phyloP scores from a whole-genome alignment of 2,888 invertebrate genomes.

The Hypomecis atomaria region DNA sequence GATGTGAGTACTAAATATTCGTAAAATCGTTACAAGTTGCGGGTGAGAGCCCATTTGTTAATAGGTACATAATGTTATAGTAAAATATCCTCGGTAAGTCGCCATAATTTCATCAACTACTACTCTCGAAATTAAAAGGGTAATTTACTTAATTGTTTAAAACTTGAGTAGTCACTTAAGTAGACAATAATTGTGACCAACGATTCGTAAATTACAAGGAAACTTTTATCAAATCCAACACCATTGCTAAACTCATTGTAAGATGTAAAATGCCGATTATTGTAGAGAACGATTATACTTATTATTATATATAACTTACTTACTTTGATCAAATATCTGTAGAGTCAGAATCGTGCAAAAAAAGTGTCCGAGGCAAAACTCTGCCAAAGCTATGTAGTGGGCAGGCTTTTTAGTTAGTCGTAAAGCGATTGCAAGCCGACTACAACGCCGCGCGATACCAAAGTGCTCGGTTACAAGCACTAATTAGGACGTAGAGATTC shows the following conservation, averaged over 20 bases:
- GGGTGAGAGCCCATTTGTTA: conserved; percentile 12
- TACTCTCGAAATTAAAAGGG: conserved; percentile 15
- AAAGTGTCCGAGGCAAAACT: too few species aligned
- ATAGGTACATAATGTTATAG: background rate
- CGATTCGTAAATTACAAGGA: conserved; percentile 13
- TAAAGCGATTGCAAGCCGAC: too few species aligned
- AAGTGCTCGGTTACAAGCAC: too few species aligned
- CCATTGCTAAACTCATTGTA: conserved; percentile 5
- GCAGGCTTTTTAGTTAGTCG: too few species aligned
- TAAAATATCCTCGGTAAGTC: conserved; percentile 6
- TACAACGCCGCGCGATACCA: too few species aligned
- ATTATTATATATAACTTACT: too few species aligned
- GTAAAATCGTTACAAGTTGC: conserved; percentile 8
- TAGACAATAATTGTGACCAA: conserved; percentile 31
- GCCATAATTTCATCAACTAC: background rate
- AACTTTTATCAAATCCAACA: conserved; percentile 15
- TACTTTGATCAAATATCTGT: too few species aligned
- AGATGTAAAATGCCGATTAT: background rate
- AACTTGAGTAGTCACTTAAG: conserved; percentile 34
- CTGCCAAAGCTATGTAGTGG: too few species aligned
- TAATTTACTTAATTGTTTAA: conserved; percentile 20
- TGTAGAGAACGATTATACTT: too few species aligned
- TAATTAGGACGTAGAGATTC: too few species aligned
- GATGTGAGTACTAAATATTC: conserved; percentile 1
- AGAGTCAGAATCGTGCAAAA: too few species aligned